Percentiles rank a stretch among this genome's conserved stretches.
Conservation (phyloP, 2,888 invertebrate genomes). For the Caenorhabditis uteleia region DNA sequence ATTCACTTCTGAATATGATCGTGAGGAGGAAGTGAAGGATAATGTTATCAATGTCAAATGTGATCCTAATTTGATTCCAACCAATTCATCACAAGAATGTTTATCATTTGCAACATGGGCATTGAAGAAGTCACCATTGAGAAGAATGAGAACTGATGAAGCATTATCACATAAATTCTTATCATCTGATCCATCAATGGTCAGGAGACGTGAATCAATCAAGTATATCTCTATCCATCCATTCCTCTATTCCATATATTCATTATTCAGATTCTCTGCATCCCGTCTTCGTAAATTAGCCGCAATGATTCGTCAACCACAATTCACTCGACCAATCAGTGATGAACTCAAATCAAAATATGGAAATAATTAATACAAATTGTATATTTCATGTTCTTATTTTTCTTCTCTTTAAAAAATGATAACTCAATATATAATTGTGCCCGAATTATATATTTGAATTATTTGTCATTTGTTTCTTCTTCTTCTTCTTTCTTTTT, state of each 20-base stretch:
- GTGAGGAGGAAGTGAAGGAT: constrained; percentile 83
- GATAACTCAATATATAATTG: no score
- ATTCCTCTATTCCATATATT: neutral
- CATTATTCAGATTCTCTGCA: constrained; percentile 47
- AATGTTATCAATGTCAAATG: constrained; percentile 80
- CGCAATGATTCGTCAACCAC: constrained; percentile 43
- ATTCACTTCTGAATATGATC: constrained; percentile 78
- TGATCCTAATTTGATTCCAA: constrained; percentile 90
- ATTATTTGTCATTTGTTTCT: no score
- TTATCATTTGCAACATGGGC: constrained; percentile 92
- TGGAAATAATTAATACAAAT: constrained; percentile 22
- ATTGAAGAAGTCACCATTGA: constrained; percentile 89
- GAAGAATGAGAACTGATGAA: constrained; percentile 87
- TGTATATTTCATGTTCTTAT: neutral
- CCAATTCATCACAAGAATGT: constrained; percentile 90
- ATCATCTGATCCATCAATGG: constrained; percentile 87
- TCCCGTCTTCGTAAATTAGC: constrained; percentile 51
- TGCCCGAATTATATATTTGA: no score
- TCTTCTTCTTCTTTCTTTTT: no score
- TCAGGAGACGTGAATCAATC: constrained; percentile 81
- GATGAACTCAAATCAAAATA: constrained; percentile 28
- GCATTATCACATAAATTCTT: constrained; percentile 96
- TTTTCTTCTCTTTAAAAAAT: neutral
- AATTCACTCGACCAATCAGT: constrained; percentile 14
- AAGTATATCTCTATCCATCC: constrained; percentile 32